These are phyloP conservation scores for Phortica magna DNA, from an alignment of 2,888 invertebrate species.

Conservation along the genomic window DNA sequence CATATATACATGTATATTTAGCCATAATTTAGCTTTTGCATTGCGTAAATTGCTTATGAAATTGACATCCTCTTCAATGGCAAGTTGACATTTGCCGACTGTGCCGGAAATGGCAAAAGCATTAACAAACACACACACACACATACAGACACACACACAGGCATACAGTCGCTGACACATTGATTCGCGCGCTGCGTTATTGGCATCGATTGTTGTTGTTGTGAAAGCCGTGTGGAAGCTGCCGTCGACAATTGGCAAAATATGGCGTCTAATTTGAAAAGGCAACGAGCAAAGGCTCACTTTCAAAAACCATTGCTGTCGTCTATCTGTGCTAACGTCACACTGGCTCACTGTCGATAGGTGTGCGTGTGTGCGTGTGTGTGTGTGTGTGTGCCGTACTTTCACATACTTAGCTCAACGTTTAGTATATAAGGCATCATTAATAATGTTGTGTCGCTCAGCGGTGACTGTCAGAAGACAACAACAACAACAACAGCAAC, in stretches of 20 bases:
- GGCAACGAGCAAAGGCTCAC: constrained; percentile 55
- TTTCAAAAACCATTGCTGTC: constrained; percentile 43
- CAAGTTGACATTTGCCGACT: constrained; percentile 47
- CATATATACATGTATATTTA: constrained; percentile 8
- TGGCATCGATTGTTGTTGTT: constrained; percentile 44
- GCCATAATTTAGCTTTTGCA: constrained; percentile 48
- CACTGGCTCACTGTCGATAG: constrained; percentile 15
- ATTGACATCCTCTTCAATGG: constrained; percentile 63
- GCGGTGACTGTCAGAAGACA: constrained; percentile 34
- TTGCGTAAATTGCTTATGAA: constrained; percentile 71
- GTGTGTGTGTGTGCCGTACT: constrained; percentile 25
- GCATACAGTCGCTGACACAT: constrained; percentile 53
- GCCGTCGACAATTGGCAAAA: constrained; percentile 49
- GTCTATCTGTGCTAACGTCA: constrained; percentile 47
- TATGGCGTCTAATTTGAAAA: constrained; percentile 70
- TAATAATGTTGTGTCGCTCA: constrained; percentile 61
- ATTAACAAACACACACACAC: constrained; percentile 36
- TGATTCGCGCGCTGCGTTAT: constrained; percentile 55
- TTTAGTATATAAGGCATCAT: constrained; percentile 62
- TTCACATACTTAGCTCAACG: not conserved
- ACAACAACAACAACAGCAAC: constrained; percentile 37
- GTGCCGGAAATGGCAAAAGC: constrained; percentile 69
- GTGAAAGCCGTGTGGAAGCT: constrained; percentile 21
- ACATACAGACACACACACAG: constrained; percentile 65
- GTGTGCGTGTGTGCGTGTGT: constrained; percentile 25